Evolutionary conservation across 2,113 vertebrate species (phyloP), one percentile per base, ranked within the genome.

Genomic region (Neolamprologus sp.): DNA sequence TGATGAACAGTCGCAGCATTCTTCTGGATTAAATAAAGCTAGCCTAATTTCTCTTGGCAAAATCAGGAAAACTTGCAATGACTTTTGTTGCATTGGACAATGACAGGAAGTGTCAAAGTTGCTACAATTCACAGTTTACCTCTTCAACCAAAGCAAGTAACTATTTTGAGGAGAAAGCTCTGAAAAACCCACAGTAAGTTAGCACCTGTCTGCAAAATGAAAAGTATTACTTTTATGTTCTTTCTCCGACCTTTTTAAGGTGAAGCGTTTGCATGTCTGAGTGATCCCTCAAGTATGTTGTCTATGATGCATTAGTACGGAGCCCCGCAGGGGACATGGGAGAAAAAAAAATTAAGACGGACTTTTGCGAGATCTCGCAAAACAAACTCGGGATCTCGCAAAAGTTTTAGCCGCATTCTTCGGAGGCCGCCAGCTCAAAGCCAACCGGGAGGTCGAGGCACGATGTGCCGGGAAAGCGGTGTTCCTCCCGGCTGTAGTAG

Each of bases 261-360:
- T 49, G 71, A 78, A 49, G 23, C 9, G 16, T 78, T 49, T 75
- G 42, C 23, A 49, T 31, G 42, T 45, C 23, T 47, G 23, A 75
- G 9, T 47, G 40, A 45, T 45, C 40, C 40, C 8, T 1, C 40
- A 17, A 47, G 40, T 1, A 49, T n/a, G 9, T 49, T n/a, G 14
- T 49, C 42, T 49, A 68, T 68, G 42, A 11, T 28, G 14, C 42
- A 75, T 47, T 16, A 16, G 45, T 47, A 47, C 7, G 14, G 45
- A 47, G 0, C 45, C 1, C 42, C 13, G 0, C 45, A 47, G 3
- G 42, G 42, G 42, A 45, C 42, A 45, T 14, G 42, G 14, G 42
- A 16, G 14, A 47, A 47, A 16, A 47, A 16, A 47, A 47, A 47
- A 16, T 47, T 4, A 47, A 16, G 42, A 47, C 1, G 0, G 42